Conservation (phyloP, 2,797 vertebrate genomes). For the Coregonus sp. region DNA sequence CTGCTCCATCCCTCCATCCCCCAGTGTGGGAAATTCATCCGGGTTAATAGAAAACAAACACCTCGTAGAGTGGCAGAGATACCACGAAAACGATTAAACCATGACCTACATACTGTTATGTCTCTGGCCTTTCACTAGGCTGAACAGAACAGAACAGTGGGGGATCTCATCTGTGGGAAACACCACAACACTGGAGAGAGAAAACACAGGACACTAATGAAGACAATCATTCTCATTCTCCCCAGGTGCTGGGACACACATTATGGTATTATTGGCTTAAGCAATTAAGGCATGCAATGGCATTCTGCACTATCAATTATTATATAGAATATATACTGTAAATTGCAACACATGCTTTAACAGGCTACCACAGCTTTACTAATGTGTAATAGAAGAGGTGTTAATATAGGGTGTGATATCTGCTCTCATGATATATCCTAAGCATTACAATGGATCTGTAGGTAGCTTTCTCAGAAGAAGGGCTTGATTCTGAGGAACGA, state of each 20-base stretch:
- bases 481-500: constrained; percentile 55
- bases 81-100: constrained; percentile 75
- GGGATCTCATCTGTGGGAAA: constrained; percentile 40
- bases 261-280: constrained; percentile 44
- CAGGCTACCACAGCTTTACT: background rate
- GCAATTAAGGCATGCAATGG: constrained; percentile 45
- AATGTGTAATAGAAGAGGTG: background rate
- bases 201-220: constrained; percentile 55
- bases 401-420: background rate
- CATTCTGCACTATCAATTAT: background rate
- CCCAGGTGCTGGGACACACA: constrained; percentile 52
- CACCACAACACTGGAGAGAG: background rate
- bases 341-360: background rate
- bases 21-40: constrained; percentile 69
- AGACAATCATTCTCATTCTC: constrained; percentile 60
- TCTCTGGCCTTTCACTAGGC: constrained; percentile 68
- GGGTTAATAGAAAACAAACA: constrained; percentile 69
- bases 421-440: constrained; percentile 33
- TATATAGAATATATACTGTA: background rate
- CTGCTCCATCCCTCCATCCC: constrained; percentile 52
- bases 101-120: constrained; percentile 75
- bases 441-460: constrained; percentile 42
- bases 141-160: constrained; percentile 65
- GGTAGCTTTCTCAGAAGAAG: constrained; percentile 46
- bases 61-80: constrained; percentile 66